Evolutionary conservation across 2,888 invertebrate genomes (phyloP), one percentile per base, ranked within the genome.

Genomic region (Andrena fulva): DNA sequence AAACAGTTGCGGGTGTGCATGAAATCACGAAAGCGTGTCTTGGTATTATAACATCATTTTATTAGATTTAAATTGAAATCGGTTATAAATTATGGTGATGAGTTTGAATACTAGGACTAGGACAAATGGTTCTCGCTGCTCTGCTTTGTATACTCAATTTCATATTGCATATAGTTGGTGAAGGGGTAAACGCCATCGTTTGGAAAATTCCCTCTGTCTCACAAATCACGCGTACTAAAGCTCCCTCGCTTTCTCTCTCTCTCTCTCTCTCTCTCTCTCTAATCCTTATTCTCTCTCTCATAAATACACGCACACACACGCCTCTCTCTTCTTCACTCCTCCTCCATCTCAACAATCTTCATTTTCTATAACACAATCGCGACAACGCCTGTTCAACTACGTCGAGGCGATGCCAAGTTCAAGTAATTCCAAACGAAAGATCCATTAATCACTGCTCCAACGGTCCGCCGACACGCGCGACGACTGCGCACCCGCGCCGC

Each of bases 51-150:
- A 90, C 89, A 90, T 89, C 82, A 82, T 89, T 89, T 90, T 89
- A 90, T 89, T 89, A 88, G 87, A 87, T 90, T 89, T 90, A 87
- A 90, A 90, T 89, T 86, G 89, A 89, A 88, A 85, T 89, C 83
- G 90, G 80, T 90, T 89, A 89, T 90, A 88, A 89, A 90, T 89
- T 89, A 90, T 90, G 86, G 85, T 89, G 90, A 89, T 88, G 89
- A 89, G 87, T 90, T 89, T 85, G 87, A 89, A 87, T 90, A 90
- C 89, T 89, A 89, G 89, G 89, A 90, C 90, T 90, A 90, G 90
- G 90, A 90, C 89, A 90, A 86, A 90, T 90, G 86, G 85, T 89
- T 90, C 86, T 88, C 87, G 87, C 82, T 88, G 87, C 87, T 89
- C 82, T 88, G 87, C 80, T 89, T 81, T 85, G 78, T 85, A 83